Conservation (phyloP, 2,888 invertebrate genomes). For the Tinea trinotella region DNA sequence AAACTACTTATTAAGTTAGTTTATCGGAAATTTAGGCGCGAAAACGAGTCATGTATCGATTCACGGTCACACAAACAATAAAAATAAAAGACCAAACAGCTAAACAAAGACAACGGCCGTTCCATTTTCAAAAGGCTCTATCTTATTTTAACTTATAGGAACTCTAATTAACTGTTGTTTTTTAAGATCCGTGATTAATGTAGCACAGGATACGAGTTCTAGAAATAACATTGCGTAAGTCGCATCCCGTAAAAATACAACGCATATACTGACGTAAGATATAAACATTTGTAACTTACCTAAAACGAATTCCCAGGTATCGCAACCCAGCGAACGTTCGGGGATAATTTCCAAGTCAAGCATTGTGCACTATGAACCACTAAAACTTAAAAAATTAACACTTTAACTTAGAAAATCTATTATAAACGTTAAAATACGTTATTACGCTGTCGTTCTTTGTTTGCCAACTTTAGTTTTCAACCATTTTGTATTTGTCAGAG, state of each 20-base stretch:
- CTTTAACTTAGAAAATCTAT: slow-evolving; percentile 57
- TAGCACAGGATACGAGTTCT: neutral
- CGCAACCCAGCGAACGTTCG: slow-evolving; percentile 95
- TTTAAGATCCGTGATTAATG: neutral
- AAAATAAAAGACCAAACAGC: slow-evolving; percentile 38
- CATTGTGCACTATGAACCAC: slow-evolving; percentile 82
- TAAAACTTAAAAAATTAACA: slow-evolving; percentile 82
- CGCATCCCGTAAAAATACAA: slow-evolving; percentile 54
- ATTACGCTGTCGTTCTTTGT: slow-evolving; percentile 70
- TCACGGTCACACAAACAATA: slow-evolving; percentile 57
- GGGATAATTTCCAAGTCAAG: slow-evolving; percentile 97
- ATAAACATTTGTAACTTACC: slow-evolving; percentile 78
- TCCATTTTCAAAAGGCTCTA: slow-evolving; percentile 32
- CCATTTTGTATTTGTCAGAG: slow-evolving; percentile 74
- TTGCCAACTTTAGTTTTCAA: slow-evolving; percentile 73
- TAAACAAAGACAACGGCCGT: slow-evolving; percentile 53
- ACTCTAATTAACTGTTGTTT: neutral
- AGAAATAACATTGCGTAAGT: slow-evolving; percentile 57
- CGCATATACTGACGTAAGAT: slow-evolving; percentile 68
- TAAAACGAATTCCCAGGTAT: slow-evolving; percentile 97
- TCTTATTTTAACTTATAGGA: neutral
- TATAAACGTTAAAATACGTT: slow-evolving; percentile 53
- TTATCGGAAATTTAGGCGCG: neutral
- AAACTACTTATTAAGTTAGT: too few species aligned
- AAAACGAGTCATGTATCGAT: slow-evolving; percentile 27